phyloP scores from a whole-genome alignment of 2,113 vertebrate species.

The Nerophis lumbriciformis region DNA sequence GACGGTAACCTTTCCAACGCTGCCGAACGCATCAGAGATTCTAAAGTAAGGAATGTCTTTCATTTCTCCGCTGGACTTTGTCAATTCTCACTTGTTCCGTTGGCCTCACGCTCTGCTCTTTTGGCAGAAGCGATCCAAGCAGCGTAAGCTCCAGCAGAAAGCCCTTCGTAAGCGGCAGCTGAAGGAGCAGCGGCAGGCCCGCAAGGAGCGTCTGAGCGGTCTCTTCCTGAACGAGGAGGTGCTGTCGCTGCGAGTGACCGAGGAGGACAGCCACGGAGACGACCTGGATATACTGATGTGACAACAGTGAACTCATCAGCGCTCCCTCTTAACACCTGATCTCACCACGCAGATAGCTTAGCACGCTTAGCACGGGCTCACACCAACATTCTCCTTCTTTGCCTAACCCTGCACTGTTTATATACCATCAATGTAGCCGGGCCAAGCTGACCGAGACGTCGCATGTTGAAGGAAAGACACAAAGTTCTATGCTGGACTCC shows the following conservation, averaged over 20 bases:
- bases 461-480: too few relatives aligned
- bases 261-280: slow-evolving; percentile 86
- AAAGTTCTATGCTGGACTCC: too few relatives aligned
- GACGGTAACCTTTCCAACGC: slow-evolving; percentile 94
- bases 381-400: slow-evolving; percentile 4
- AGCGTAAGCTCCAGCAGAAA: slow-evolving; percentile 96
- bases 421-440: too few relatives aligned
- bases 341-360: slow-evolving; percentile 11
- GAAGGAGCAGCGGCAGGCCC: slow-evolving; percentile 94
- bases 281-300: slow-evolving; percentile 97
- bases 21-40: slow-evolving; percentile 94
- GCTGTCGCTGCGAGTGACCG: slow-evolving; percentile 88
- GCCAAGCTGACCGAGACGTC: too few relatives aligned
- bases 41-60: slow-evolving; percentile 79
- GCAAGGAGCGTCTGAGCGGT: slow-evolving; percentile 95
- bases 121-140: slow-evolving; percentile 92
- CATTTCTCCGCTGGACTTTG: neutral
- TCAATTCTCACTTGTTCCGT: neutral
- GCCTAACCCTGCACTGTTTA: neutral
- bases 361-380: slow-evolving; percentile 15
- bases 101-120: neutral
- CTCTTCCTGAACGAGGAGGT: slow-evolving; percentile 98
- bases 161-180: slow-evolving; percentile 95
- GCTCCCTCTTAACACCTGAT: slow-evolving; percentile 80
- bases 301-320: slow-evolving; percentile 80